Base-by-base conservation (phyloP, 2,797 vertebrate species). In the Malurus splendens region DNA sequence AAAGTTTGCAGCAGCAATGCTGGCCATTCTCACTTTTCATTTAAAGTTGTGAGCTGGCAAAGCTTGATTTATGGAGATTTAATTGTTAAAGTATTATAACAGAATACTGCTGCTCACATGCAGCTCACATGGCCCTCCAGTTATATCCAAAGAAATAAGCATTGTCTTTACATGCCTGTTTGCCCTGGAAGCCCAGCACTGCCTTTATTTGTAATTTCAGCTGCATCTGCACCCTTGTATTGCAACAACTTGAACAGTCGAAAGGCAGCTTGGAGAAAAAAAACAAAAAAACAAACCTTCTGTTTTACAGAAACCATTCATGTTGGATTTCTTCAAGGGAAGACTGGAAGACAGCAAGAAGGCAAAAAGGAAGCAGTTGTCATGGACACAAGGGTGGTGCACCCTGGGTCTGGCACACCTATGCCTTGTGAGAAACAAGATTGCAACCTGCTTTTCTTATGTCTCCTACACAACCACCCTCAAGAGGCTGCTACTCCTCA, bases 51-150 rank as follows among this genome's bases (percentile, higher is more conserved):
- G 65, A 84, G 70, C 48, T 93, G 64, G 65, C 84, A 93, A 65
- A 71, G 36, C 60, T 79, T 72, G 80, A 94, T 90, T 86, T 95
- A 93, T 48, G 78, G 75, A 87, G 38, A 73, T 83, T 89, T 93
- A 66, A 93, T 89, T 94, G 61, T 67, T n/a, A 87, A 90, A 89
- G 50, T 50, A 72, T 85, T 94, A 78, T 33, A 68, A 73, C 54
- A 41, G 39, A 75, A 86, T 88, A 52, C n/a, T 84, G 74, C 61
- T 90, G 44, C 50, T 94, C 59, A 57, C 24, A 38, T 42, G 65
- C 39, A 91, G 44, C 52, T 94, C 50, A 54, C 18, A n/a, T 59
- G 66, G 25, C 45, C 64, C 24, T 48, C 44, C 42, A 64, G 65
- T 25, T 64, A 60, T 25, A 55, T 12, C 73, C 38, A 80, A 44